Percentiles rank a stretch among this genome's conserved stretches.
Conservation (phyloP, 64 coral and sea anemone genomes). For the Hydrozoanthus tunicans region DNA sequence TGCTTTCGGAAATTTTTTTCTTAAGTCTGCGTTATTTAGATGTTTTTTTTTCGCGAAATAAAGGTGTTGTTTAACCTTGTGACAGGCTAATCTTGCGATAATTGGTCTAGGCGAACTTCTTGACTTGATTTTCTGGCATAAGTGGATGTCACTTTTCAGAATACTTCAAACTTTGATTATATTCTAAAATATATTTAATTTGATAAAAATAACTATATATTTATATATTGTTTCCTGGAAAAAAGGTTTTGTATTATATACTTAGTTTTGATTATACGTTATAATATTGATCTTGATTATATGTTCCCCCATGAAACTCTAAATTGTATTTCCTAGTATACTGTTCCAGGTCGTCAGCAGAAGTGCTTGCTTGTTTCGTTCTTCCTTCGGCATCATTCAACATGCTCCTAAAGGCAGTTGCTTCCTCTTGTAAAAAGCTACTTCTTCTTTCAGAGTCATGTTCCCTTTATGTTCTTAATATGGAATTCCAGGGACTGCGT, state of each 20-base stretch:
- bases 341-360: slow-evolving; percentile 26
- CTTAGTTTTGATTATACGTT: too few species aligned
- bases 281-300: too few species aligned
- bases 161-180: not conserved
- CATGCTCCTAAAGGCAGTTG: not conserved
- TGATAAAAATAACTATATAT: too few species aligned
- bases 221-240: too few species aligned
- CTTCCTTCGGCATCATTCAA: slow-evolving; percentile 17
- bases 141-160: not conserved
- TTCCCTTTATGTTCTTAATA: slow-evolving; percentile 18
- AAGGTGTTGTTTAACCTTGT: slow-evolving; percentile 26
- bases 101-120: slow-evolving; percentile 29
- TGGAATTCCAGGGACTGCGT: slow-evolving; percentile 1
- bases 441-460: slow-evolving; percentile 17
- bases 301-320: not conserved
- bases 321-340: slow-evolving; percentile 44
- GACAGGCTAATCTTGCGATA: slow-evolving; percentile 20
- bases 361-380: not conserved
- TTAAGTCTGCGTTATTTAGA: slow-evolving; percentile 6
- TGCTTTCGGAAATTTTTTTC: not conserved
- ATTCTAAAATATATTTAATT: too few species aligned
- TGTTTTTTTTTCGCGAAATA: not conserved
- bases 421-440: slow-evolving; percentile 19
- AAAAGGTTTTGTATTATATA: too few species aligned
- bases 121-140: slow-evolving; percentile 10